Evolutionary conservation across 92 coral and sea anemone genomes (phyloP), one percentile per base, ranked within the genome.

Genomic region (Epizoanthus scotinus): DNA sequence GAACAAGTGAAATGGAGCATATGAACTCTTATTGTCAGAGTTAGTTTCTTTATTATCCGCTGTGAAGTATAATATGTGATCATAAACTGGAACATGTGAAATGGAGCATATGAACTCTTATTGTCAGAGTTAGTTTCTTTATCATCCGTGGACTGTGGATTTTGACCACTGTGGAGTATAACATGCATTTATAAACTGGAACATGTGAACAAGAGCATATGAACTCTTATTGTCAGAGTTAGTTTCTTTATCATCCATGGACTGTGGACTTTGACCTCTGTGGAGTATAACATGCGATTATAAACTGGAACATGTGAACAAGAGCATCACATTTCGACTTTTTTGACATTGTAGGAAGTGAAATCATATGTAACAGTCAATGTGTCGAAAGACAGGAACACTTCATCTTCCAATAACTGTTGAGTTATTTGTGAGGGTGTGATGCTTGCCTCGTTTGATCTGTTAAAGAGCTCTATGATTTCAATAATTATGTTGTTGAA

Each of bases 341-440:
- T 65, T 77, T 77, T 77, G 64, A 59, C 70, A 21, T 53, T 53
- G 79, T 64, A 47, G 44, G 53, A 42, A 49, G 69, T 81, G 63
- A 58, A 83, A 71, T 83, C 72, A 71, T 72, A 83, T 63, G 86
- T 83, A 50, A 71, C 29, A 47, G 67, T n/a, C 61, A 80, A 25
- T 72, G 36, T 66, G 85, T 81, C 85, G 29, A 81, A 68, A 18
- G 78, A 81, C 85, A 81, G 19, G 67, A 81, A 63, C 44, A 38
- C 55, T 66, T 81, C 78, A 53, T 81, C 85, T 69, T 66, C 72
- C 63, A 66, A 57, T 69, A 66, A 34, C 26, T 64, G 70, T 3
- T 7, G 50, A 67, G 66, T 81, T 22, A 69, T 14, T 64, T 58
- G 63, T 49, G 72, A 57, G 57, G 28, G 50, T 55, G 56, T 81